Evolutionary conservation across 1,140 invertebrate genomes (phyloP), one percentile per base, ranked within the genome.

Genomic region (Cryptotermes secundus): DNA sequence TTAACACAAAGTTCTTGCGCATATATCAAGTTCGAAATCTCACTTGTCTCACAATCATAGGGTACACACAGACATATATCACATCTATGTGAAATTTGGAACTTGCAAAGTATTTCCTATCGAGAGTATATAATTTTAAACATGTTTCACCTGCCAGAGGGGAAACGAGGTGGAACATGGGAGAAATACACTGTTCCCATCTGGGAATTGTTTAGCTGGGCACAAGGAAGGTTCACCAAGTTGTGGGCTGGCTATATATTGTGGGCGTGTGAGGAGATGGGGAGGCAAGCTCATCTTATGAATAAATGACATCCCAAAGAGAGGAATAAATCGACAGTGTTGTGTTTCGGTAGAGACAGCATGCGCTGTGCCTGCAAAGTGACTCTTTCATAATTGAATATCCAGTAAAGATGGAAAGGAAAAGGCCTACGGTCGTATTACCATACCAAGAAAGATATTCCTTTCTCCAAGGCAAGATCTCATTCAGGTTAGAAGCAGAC

Each of bases 301-400:
- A 72, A 72, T 72, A 72, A 72, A 31, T 72, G n/a, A 72, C 26
- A 72, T n/a, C n/a, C 59, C 59, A 72, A 72, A 26, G 59, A 72
- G 59, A 72, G 59, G 59, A 72, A 72, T 31, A 72, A 72, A 72
- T 72, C 31, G 59, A 72, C 59, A 72, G 59, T 31, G 59, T 26
- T 72, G 59, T 72, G 59, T 31, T 72, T 12, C 26, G 31, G 26
- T 72, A 72, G 53, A 59, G 24, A 59, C 53, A 26, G 53, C 4
- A 26, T 7, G 14, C 59, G n/a, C n/a, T 72, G 26, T 72, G n/a
- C 26, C 59, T 72, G 59, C 26, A 72, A 31, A 26, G 26, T 2
- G n/a, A 7, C 59, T 31, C n/a, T 72, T 72, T 7, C 59, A 72
- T 72, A 72, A 72, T 72, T 72, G 19, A 49, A 72, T 72, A 31